These are phyloP conservation scores for Lichenostomus cassidix DNA, from an alignment of 2,113 vertebrate species.

Conservation along the genomic window DNA sequence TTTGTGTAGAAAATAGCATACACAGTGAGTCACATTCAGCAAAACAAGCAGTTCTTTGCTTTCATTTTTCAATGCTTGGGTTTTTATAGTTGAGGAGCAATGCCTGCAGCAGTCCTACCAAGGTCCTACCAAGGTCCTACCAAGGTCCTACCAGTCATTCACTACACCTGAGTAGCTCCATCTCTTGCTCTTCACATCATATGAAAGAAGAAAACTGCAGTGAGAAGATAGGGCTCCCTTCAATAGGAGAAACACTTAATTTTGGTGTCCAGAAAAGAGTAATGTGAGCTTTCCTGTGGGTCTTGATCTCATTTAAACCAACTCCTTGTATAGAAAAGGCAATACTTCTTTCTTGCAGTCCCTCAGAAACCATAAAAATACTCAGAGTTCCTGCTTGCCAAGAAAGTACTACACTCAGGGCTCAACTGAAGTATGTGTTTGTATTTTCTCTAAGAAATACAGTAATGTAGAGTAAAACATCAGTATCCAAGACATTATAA, in stretches of 20 bases:
- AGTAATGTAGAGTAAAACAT: not conserved
- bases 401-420: not conserved
- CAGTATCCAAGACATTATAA: not conserved
- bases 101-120: not conserved
- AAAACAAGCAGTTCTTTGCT: not conserved
- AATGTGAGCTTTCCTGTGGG: accelerated
- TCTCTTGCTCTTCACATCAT: not conserved
- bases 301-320: not conserved
- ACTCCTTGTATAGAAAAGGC: not conserved
- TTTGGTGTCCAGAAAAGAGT: not conserved
- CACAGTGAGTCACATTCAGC: not conserved
- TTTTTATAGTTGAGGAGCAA: not conserved
- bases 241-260: not conserved
- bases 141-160: not conserved
- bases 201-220: not conserved
- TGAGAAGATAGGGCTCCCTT: not conserved
- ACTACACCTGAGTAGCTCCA: not conserved
- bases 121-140: not conserved
- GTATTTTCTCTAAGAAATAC: not conserved
- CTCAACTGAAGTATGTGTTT: not conserved
- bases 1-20: not conserved
- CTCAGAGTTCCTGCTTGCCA: not conserved
- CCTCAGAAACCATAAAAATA: not conserved
- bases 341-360: not conserved
- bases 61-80: not conserved